Conservation (phyloP, 2,797 vertebrate genomes). For the Setipinna tenuifilis region DNA sequence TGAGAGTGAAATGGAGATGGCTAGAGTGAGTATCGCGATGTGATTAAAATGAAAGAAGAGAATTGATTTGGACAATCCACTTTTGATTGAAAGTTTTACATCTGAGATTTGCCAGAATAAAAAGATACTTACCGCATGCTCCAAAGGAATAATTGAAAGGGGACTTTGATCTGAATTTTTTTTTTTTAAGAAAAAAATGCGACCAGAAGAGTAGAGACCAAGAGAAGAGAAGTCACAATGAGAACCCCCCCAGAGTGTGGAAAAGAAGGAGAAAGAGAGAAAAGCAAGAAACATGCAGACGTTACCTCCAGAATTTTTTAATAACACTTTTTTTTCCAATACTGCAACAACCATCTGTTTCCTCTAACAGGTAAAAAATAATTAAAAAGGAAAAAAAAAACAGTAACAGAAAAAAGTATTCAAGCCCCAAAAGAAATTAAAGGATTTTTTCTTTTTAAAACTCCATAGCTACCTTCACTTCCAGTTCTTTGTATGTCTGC, state of each 20-base stretch:
- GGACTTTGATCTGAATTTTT: slow-evolving; percentile 8
- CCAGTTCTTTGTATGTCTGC: slow-evolving; percentile 49
- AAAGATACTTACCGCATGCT: slow-evolving; percentile 11
- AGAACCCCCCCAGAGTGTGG: background rate
- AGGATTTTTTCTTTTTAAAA: slow-evolving; percentile 56
- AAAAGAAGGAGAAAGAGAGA: background rate
- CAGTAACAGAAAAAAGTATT: slow-evolving; percentile 1
- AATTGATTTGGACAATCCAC: slow-evolving; percentile 26
- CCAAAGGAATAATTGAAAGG: slow-evolving; percentile 16
- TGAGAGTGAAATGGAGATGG: slow-evolving; percentile 16
- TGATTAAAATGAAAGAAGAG: slow-evolving; percentile 15
- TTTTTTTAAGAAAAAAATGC: background rate
- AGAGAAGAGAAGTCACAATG: background rate
- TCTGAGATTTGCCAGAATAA: slow-evolving; percentile 3
- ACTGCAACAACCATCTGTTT: slow-evolving; percentile 78
- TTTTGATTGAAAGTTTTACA: slow-evolving; percentile 26
- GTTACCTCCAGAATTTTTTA: slow-evolving; percentile 74
- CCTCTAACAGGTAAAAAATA: slow-evolving; percentile 79
- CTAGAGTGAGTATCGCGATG: background rate
- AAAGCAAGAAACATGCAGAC: background rate
- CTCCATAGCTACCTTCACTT: slow-evolving; percentile 63
- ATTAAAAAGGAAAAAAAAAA: slow-evolving; percentile 64
- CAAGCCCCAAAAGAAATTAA: slow-evolving; percentile 51
- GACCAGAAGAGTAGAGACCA: background rate
- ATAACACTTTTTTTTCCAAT: slow-evolving; percentile 76